Base-by-base conservation (phyloP, 2,113 vertebrate genomes). In the Passer montanus region DNA sequence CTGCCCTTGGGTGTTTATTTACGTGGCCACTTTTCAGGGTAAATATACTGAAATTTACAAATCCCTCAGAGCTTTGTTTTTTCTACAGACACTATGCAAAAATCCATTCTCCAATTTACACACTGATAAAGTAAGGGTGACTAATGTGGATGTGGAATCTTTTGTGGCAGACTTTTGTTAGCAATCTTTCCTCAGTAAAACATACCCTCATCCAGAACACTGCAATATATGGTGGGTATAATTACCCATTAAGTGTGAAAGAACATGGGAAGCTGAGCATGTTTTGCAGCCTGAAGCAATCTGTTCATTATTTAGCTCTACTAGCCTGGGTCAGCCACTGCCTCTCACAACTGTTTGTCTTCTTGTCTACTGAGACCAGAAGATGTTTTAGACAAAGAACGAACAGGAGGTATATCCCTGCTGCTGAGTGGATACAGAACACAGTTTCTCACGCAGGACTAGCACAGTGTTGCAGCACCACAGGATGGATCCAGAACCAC, bases 381-480 rank as follows among this genome's bases (percentile, higher is more conserved):
- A 55, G 23, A 26, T 11, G 28, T 28, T 73, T 43, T 20, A 37
- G 46, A 63, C 31, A 53, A 89, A 81, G 41, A 46, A 59, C 3
- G 10, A 52, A 31, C 44, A 2, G 31, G 24, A 3, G 68, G 4
- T 8, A 26, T 20, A 41, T 14, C 41, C 10, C 4, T 7, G 8
- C 33, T 1, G 1, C 53, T 30, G 5, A 35, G 30, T 3, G 5
- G 49, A 22, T 44, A 15, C 0, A 46, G n/a, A 44, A 21, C 10
- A 15, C 0, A 6, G 21, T 27, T 66, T 46, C 46, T 62, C 66
- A 53, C n/a, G 2, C 41, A 43, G 52, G 11, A 53, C 28, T 9
- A 22, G 26, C 39, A 14, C 4, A 27, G 24, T 4, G 49, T 7
- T 12, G 33, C 75, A 41, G 62, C 60, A 53, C 28, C 66, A 37